Base-by-base conservation (phyloP, 2,113 vertebrate species). In the Solenodon paradoxus region DNA sequence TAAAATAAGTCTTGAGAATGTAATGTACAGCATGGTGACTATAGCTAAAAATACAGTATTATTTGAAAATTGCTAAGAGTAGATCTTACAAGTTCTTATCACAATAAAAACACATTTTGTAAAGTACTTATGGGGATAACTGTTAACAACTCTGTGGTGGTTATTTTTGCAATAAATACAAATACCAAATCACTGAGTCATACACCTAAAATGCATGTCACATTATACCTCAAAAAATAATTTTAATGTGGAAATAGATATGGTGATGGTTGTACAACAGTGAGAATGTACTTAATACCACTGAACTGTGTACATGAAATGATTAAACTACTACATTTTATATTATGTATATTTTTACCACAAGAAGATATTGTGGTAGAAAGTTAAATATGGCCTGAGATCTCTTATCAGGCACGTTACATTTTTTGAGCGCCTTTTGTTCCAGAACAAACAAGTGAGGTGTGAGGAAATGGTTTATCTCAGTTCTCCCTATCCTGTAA, bases 361-460 rank as follows among this genome's bases (percentile, higher is more conserved):
- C 49, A 80, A 4, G 32, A 16, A 66, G 51, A 74, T 72, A 55
- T 15, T 35, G 11, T 40, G 17, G 42, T 63, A 53, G 26, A n/a
- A 96, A 89, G 35, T 96, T 86, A 40, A 92, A 1, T 68, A 28
- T 89, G 19, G 75, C 16, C 35, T 87, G 40, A 83, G 24, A 75
- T 71, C 45, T 72, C 74, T 92, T 81, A 55, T 24, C 49, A 89
- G 53, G 28, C 35, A 66, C n/a, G 16, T 94, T 87, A 49, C 16
- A 40, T 40, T 79, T 95, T 92, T 86, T 89, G n/a, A 95, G 53
- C 80, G 35, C n/a, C 2, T 59, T 87, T 93, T 85, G 28, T 80
- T 89, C 35, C 32, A 87, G 40, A 61, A 77, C 72, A 77, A 85
- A 71, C 47, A 91, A 80, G 68, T 82, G 19, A 64, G 49, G 26